Base-by-base conservation (phyloP, 2,888 invertebrate genomes). In the Sarcophaga variegata region DNA sequence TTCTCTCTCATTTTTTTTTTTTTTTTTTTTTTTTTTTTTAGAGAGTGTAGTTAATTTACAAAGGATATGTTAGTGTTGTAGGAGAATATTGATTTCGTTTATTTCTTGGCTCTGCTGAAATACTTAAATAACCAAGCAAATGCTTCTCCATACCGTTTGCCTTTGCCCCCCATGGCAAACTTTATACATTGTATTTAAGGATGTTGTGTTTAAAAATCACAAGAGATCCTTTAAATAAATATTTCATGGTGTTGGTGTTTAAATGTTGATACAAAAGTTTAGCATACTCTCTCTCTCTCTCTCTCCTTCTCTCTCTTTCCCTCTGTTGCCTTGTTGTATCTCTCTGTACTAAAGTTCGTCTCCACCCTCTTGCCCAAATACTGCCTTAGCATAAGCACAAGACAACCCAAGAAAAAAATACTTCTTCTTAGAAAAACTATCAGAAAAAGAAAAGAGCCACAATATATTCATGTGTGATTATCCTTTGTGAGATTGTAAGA, bases 211-310 rank as follows among this genome's bases (percentile, higher is more conserved):
- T 20, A 47, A 70, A 64, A 71, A 78, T 72, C 76, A 64, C 45
- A 54, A 45, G 67, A 83, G 69, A 78, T 78, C 22, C 64, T 76
- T 45, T 66, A 74, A 74, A 75, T 75, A 83, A 75, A 79, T 49
- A 80, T 80, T 80, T 67, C 75, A 80, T 84, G 76, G 75, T 84
- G 80, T 76, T 76, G 1, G 76, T 86, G 80, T 27, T 84, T 72
- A 84, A 84, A 81, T 87, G 75, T 84, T 81, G 75, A 81, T 81
- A 78, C 54, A 76, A 83, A 70, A 83, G 75, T 78, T 81, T 67
- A 75, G 75, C 66, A 87, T 74, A 45, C 17, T 60, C 80, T 60
- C 66, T 74, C 27, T 45, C 27, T 45, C 20, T 25, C 66, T 27
- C 0, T 25, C 54, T 47, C 37, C 20, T n/a, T n/a, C 22, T 14